These are phyloP conservation scores for Stegostoma tigrinum DNA, from an alignment of 2,113 vertebrate genomes.

Conservation along the genomic window DNA sequence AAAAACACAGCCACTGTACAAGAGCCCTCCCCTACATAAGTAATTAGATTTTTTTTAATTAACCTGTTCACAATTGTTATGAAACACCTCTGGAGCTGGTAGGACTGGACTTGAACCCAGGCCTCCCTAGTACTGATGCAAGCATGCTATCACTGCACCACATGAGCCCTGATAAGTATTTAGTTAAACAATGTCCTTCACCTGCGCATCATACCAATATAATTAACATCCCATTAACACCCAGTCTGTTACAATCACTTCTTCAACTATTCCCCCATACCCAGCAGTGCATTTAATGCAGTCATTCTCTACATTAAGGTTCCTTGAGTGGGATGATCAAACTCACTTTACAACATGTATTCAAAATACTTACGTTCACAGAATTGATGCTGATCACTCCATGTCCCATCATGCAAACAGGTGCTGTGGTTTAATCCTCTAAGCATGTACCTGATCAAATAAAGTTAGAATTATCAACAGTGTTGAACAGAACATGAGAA, in stretches of 20 bases:
- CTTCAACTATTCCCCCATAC: neutral
- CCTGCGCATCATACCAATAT: neutral
- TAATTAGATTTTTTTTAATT: too few relatives aligned
- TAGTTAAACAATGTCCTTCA: neutral
- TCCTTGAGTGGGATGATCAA: neutral
- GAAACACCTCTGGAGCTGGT: too few relatives aligned
- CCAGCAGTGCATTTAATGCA: neutral
- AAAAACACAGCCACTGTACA: too few relatives aligned
- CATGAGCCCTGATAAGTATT: neutral
- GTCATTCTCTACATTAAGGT: neutral
- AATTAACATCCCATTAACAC: neutral
- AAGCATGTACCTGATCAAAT: conserved; percentile 62
- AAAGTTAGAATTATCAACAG: conserved; percentile 31
- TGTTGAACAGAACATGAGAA: neutral
- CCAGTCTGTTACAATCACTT: neutral
- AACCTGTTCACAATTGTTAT: too few relatives aligned
- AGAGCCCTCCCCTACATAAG: too few relatives aligned
- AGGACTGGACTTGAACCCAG: too few relatives aligned
- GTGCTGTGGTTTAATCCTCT: conserved; percentile 53
- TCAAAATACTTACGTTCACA: conserved; percentile 63
- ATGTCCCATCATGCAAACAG: conserved; percentile 65
- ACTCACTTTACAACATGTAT: neutral
- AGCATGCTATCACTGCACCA: too few relatives aligned
- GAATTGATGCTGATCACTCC: conserved; percentile 59
- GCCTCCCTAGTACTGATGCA: too few relatives aligned